A percentile compares a stretch with the other conserved stretches of the same genome.
Evolutionary conservation across 2,113 vertebrate genomes (phyloP).

Genomic region (Probosciger aterrimus): DNA sequence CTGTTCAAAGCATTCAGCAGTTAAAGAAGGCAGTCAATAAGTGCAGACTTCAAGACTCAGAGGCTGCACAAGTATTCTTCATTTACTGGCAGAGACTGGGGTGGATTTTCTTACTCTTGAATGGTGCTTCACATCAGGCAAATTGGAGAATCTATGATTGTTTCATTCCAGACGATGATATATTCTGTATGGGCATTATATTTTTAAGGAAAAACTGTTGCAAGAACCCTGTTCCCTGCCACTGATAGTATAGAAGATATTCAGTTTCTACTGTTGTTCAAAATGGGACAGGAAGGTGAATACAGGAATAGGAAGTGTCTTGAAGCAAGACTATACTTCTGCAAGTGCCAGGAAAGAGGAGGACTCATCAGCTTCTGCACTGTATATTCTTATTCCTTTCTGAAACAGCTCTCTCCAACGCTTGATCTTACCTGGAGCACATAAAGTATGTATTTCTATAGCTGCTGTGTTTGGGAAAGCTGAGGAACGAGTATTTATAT

Average conservation of each 20-base stretch:
- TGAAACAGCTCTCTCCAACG: background rate
- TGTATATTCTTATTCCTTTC: background rate
- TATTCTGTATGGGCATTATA: background rate
- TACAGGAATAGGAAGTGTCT: background rate
- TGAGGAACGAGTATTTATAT: background rate
- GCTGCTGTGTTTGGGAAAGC: background rate
- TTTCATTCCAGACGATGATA: background rate
- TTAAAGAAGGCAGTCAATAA: slow-evolving; percentile 33
- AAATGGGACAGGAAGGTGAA: background rate
- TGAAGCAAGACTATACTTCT: background rate
- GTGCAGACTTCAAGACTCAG: background rate
- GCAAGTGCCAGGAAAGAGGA: background rate
- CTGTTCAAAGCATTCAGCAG: background rate
- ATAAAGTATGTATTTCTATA: background rate
- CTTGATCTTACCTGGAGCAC: background rate
- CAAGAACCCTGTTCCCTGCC: background rate
- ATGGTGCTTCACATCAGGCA: background rate
- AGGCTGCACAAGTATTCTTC: background rate
- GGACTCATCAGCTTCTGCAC: background rate
- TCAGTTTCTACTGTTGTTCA: background rate
- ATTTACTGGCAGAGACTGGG: background rate
- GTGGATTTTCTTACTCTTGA: background rate
- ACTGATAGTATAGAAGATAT: rapidly evolving
- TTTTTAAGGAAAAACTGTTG: background rate
- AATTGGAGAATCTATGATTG: background rate